Evolutionary conservation across 2,113 vertebrate genomes (phyloP), one percentile per base, ranked within the genome.

Genomic region (Sterrhoptilus dennistouni): DNA sequence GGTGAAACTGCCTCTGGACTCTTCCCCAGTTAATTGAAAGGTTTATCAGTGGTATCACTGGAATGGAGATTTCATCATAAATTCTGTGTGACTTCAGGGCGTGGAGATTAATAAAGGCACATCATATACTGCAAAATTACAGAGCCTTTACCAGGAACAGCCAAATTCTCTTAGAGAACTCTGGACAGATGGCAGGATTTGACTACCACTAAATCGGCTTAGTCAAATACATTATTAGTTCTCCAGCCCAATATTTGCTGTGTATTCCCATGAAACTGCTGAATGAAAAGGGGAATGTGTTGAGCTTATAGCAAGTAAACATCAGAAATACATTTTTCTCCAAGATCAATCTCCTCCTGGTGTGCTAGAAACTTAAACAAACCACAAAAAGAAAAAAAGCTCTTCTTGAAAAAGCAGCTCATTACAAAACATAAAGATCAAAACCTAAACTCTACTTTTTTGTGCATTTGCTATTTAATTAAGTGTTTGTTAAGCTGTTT

Each of bases 161-260:
- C 4, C 4, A 4, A 91, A 42, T 76, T 91, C 65, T 89, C 84
- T 49, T 57, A 11, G 28, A 87, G 49, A 60, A 56, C 89, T 78
- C 81, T 53, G 40, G 65, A 93, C 94, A 97, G 94, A 96, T 96
- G 94, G 95, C 53, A 65, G 84, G 91, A 94, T 83, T 89, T 78
- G 66, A 84, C 77, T 87, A 80, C 64, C 81, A 50, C 61, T 87
- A 83, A 96, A 93, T 89, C 95, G 96, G 94, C 91, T 96, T 96
- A 96, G 89, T 87, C 94, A 95, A 89, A 96, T 50, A 76, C 53
- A 82, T 87, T 85, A 90, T 87, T 89, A 93, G 89, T 91, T 87
- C 57, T 85, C 57, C 83, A 78, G 83, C 24, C 57, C 84, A 91
- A 89, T 91, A 94, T 85, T 96, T 91, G 76, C 61, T 50, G 16